Evolutionary conservation across 2,113 vertebrate species (phyloP).

Genomic region (Grallaria varia): DNA sequence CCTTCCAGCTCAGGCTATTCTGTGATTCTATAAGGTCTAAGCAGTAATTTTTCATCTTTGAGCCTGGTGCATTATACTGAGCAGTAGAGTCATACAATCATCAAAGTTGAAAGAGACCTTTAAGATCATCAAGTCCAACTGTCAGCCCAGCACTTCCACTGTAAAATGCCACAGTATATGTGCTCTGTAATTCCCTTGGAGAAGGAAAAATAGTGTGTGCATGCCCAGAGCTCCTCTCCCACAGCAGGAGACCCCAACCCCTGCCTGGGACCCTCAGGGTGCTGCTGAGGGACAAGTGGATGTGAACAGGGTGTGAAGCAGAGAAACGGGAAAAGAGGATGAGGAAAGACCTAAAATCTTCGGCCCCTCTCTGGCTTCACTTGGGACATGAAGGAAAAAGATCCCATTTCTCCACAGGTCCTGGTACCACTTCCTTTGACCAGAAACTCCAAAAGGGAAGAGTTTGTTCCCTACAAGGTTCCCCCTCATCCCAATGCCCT

Average conservation of each 20-base stretch:
- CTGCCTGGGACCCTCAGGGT: fast-evolving
- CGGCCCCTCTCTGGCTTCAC: neutral
- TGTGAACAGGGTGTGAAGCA: neutral
- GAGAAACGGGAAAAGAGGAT: neutral
- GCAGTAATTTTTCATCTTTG: neutral
- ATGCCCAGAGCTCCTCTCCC: neutral
- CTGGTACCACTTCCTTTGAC: neutral
- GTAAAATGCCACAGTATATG: neutral
- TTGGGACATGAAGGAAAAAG: neutral
- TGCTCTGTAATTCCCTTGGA: neutral
- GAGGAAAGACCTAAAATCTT: neutral
- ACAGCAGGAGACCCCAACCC: neutral
- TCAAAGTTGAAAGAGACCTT: neutral
- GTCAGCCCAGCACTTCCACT: neutral
- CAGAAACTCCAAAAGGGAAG: neutral
- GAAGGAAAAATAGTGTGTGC: fast-evolving
- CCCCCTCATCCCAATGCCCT: neutral
- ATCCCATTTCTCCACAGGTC: fast-evolving
- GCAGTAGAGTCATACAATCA: neutral
- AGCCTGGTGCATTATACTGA: neutral
- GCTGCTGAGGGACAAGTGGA: neutral
- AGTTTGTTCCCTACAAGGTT: neutral
- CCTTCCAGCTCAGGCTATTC: neutral
- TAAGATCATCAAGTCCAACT: neutral
- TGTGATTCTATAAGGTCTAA: neutral